Percentiles rank a stretch among this genome's conserved stretches.
These are phyloP conservation scores for Sebastes cheni DNA, from an alignment of 2,797 vertebrate species.

Conservation along the genomic window DNA sequence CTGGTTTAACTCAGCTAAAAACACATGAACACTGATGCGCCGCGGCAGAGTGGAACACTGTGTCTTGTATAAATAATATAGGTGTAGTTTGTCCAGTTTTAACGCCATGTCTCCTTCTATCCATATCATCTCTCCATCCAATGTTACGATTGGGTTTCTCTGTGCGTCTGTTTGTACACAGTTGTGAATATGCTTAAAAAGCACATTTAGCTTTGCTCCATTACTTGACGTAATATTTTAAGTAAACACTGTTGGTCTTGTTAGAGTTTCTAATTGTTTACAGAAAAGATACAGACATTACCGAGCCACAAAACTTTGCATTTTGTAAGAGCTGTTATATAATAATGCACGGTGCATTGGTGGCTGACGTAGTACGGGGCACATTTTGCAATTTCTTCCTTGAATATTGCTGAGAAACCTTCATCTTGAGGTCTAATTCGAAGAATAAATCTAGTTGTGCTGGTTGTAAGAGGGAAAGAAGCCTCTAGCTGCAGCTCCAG, in stretches of 20 bases:
- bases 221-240: not conserved
- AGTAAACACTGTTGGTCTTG: not conserved
- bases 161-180: not conserved
- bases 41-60: not conserved
- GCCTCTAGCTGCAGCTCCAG: conserved; percentile 44
- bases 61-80: not conserved
- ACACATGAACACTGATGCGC: not conserved
- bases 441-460: conserved; percentile 13
- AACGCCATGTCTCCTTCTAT: not conserved
- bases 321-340: conserved; percentile 7
- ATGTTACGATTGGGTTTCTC: not conserved
- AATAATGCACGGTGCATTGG: conserved; percentile 9
- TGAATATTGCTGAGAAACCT: not conserved
- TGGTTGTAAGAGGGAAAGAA: conserved; percentile 16
- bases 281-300: not conserved
- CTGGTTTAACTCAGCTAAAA: not conserved
- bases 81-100: not conserved
- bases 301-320: not conserved
- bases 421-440: conserved; percentile 16
- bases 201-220: not conserved
- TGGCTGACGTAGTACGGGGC: not conserved
- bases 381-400: conserved; percentile 10
- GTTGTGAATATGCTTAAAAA: not conserved
- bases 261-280: not conserved
- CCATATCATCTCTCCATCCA: not conserved